Percentiles rank a stretch among this genome's conserved stretches.
Conservation (phyloP, 2,888 invertebrate genomes). For the Himalopsyche anomala region DNA sequence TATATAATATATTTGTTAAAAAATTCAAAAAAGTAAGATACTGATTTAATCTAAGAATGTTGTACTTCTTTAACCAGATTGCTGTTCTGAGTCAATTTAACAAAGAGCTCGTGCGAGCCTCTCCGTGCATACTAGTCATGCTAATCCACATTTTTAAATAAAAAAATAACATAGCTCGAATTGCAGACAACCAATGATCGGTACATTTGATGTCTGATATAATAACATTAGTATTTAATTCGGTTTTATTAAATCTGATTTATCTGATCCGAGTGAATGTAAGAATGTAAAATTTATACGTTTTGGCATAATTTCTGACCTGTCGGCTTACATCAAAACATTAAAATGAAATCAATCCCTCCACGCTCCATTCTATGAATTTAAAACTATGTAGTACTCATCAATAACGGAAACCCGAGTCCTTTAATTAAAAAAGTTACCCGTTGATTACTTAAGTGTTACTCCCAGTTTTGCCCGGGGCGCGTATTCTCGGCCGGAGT, state of each 20-base stretch:
- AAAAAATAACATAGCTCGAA: too few species aligned
- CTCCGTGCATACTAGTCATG: too few species aligned
- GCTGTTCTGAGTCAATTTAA: too few species aligned
- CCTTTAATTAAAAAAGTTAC: constrained; percentile 62
- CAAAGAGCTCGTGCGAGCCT: too few species aligned
- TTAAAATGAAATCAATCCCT: constrained; percentile 24
- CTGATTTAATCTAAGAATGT: too few species aligned
- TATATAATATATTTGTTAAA: too few species aligned
- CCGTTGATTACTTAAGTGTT: constrained; percentile 63
- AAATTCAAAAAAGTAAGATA: too few species aligned
- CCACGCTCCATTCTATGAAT: constrained; percentile 26
- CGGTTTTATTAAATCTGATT: constrained; percentile 5
- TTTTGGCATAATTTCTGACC: background rate
- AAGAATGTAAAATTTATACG: too few species aligned
- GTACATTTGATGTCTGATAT: background rate
- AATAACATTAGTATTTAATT: background rate
- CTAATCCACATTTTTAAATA: too few species aligned
- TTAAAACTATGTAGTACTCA: constrained; percentile 43
- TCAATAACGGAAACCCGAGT: constrained; percentile 53
- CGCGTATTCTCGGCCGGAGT: background rate
- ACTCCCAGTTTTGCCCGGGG: constrained; percentile 48
- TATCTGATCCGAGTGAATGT: background rate
- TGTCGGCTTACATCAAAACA: constrained; percentile 8
- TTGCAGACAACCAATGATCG: constrained; percentile 7
- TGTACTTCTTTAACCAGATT: too few species aligned